Base-by-base conservation (phyloP, 1,140 invertebrate species). In the Heliconius himera region DNA sequence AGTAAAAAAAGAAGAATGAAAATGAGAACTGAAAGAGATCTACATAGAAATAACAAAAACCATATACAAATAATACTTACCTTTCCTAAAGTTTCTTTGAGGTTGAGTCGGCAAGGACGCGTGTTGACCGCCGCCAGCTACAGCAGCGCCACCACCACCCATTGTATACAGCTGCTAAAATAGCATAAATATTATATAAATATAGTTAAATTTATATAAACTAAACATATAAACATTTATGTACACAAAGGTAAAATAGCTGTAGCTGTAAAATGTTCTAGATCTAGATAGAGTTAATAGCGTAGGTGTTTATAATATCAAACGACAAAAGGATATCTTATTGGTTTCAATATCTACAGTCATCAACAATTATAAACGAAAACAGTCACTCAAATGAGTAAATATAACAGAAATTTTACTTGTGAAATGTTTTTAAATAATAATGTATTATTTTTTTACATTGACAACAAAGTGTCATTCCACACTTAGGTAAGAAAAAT, bases 11-110 rank as follows among this genome's bases (percentile, higher is more conserved):
- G 11, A 41, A 41, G 2, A 41, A 41, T 41, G 13, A 46, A 16
- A 46, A 46, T 16, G 13, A 16, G 13, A 16, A 46, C 13, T 5
- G 4, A 46, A 46, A 16, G 1, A 46, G 41, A 46, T 46, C 41
- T 46, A 46, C 13, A 16, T 13, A 46, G 13, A 4, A 4, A 16
- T 33, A 46, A 13, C 41, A 11, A 46, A 46, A 4, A 46, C 3
- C n/a, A 26, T 29, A 66, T 4, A 66, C 13, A 29, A 66, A n/a
- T n/a, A 41, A 72, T 22, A 41, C 76, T 84, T 82, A 94, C 93
- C 87, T 90, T 94, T 94, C 76, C 93, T 90, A 85, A 91, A 93
- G 84, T 92, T 92, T 49, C 93, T 90, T 81, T 90, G 92, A n/a
- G 85, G 91, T 77, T 94, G 92, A 9, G 90, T 72, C 0, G 82